Percentiles rank a stretch among this genome's conserved stretches.
Evolutionary conservation across 2,888 invertebrate species (phyloP).

Genomic region (Beris morrisii): DNA sequence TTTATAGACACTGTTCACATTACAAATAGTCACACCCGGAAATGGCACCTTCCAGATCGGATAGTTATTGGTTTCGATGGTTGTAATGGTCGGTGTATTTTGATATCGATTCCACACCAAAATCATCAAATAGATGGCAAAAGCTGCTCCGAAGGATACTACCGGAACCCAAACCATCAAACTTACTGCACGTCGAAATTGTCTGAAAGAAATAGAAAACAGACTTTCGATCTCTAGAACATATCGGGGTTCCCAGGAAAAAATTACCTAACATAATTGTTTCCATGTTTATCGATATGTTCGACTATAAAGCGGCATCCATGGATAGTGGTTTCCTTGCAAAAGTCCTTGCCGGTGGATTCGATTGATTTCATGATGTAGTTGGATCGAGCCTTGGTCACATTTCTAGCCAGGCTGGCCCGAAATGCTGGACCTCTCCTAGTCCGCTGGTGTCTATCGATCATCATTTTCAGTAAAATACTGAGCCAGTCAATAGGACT

Average conservation of each 20-base stretch:
- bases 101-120: slow-evolving; percentile 45
- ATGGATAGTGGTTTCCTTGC: slow-evolving; percentile 43
- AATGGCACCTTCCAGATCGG: slow-evolving; percentile 69
- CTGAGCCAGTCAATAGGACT: neutral
- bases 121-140: slow-evolving; percentile 43
- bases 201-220: neutral
- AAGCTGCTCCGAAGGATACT: slow-evolving; percentile 40
- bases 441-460: slow-evolving; percentile 8
- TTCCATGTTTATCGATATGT: slow-evolving; percentile 38
- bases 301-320: slow-evolving; percentile 43
- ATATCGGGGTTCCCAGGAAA: neutral
- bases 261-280: slow-evolving; percentile 38
- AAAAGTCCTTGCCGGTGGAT: slow-evolving; percentile 39
- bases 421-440: slow-evolving; percentile 12
- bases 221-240: neutral
- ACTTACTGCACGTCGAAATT: slow-evolving; percentile 26
- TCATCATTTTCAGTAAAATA: slow-evolving; percentile 22
- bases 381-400: slow-evolving; percentile 18
- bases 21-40: slow-evolving; percentile 67
- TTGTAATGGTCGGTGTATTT: slow-evolving; percentile 46
- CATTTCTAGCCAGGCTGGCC: slow-evolving; percentile 1
- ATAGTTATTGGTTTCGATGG: slow-evolving; percentile 63
- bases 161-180: slow-evolving; percentile 41
- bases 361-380: slow-evolving; percentile 31
- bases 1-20: slow-evolving; percentile 63